Evolutionary conservation across 2,113 vertebrate species (phyloP).

Genomic region (Petaurus breviceps): DNA sequence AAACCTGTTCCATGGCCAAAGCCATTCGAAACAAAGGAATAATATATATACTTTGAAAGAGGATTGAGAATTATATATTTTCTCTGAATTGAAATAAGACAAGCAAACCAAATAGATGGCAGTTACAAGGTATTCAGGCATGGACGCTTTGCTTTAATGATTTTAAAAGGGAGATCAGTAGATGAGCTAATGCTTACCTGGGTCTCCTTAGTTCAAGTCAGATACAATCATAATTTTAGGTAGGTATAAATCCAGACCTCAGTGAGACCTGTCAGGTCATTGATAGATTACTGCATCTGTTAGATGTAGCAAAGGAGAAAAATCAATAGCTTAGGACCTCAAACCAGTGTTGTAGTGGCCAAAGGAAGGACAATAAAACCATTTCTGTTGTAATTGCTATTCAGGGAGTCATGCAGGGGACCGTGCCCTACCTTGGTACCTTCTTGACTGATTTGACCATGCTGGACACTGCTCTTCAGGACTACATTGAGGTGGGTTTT

Average conservation of each 20-base stretch:
- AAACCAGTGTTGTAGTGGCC: background rate
- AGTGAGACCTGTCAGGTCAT: background rate
- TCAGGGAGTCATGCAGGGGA: slow-evolving; percentile 96
- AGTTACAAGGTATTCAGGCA: background rate
- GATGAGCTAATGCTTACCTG: background rate
- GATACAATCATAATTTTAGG: background rate
- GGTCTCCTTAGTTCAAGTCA: background rate
- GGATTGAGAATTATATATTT: background rate
- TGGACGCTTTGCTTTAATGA: slow-evolving; percentile 19
- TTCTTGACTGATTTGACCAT: slow-evolving; percentile 95
- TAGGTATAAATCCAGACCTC: background rate
- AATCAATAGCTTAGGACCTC: too few relatives aligned
- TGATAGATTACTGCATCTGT: background rate
- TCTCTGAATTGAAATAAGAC: background rate
- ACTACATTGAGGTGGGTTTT: slow-evolving; percentile 89
- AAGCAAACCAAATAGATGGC: background rate
- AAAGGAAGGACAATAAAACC: background rate
- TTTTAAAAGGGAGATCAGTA: slow-evolving; percentile 17
- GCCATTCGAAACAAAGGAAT: background rate
- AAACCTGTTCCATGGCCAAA: background rate
- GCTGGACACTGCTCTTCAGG: slow-evolving; percentile 94
- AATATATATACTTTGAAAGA: background rate
- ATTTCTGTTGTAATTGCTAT: slow-evolving; percentile 48
- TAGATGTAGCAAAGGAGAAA: background rate
- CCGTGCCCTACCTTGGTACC: slow-evolving; percentile 94